phyloP scores from a whole-genome alignment of 2,888 invertebrate species.

The Tetheella fluctuosa region DNA sequence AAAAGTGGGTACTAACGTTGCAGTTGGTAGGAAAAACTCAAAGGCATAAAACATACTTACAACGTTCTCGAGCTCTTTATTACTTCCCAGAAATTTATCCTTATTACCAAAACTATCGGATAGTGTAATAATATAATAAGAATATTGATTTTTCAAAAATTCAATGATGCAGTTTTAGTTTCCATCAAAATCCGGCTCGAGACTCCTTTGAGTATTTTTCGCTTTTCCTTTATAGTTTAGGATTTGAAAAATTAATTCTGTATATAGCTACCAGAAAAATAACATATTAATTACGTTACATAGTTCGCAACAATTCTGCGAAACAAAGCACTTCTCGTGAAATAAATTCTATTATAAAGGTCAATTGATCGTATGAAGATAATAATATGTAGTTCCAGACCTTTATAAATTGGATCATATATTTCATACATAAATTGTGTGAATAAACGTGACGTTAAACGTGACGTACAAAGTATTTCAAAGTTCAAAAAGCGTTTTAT shows the following conservation, averaged over 20 bases:
- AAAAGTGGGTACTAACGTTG: background rate
- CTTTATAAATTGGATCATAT: constrained; percentile 5
- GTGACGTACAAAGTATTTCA: background rate
- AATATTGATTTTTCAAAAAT: too few species aligned
- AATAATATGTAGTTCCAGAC: background rate
- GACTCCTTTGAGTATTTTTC: too few species aligned
- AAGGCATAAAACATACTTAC: background rate
- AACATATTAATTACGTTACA: background rate
- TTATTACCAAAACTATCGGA: too few species aligned
- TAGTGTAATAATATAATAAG: too few species aligned
- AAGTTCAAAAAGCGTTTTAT: background rate
- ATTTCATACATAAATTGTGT: background rate
- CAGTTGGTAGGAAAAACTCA: background rate
- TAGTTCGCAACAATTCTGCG: background rate
- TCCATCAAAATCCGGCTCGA: too few species aligned
- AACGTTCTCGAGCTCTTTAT: too few species aligned
- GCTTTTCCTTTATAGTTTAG: too few species aligned
- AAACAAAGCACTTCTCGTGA: background rate
- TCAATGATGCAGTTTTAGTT: too few species aligned
- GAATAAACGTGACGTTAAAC: background rate
- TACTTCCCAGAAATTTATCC: too few species aligned
- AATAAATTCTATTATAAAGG: constrained; percentile 3
- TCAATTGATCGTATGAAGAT: background rate
- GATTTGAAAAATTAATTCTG: background rate
- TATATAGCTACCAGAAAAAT: background rate